Base-by-base conservation (phyloP, 2,113 vertebrate species). In the Sapajus apella region DNA sequence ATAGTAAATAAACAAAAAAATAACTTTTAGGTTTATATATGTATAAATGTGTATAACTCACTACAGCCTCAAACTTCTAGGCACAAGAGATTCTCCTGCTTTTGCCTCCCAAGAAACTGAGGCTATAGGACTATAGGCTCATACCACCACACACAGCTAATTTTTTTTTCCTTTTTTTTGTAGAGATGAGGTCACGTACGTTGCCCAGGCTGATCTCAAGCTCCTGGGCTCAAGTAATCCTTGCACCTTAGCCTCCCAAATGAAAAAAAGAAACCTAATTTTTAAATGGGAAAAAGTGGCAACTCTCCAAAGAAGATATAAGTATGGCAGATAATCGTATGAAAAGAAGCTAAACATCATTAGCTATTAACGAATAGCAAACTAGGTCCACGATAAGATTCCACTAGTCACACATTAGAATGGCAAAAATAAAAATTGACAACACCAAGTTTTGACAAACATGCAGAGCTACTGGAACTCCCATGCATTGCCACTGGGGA, bases 231-330 rank as follows among this genome's bases (percentile, higher is more conserved):
- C 61, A 64, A 64, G 61, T 30, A 64, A 64, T 64, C 61, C 12
- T 64, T 30, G 12, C 27, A 64, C 61, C 27, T 64, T 30, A 27
- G 61, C 12, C 2, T 64, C 27, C 61, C 27, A 64, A 64, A 64
- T 30, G 30, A 64, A 30, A 14, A 64, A 30, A 64, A 30, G 35
- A 43, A 32, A 43, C 43, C 43, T 43, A 6, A 66, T 90, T 95
- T 94, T 45, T n/a, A 91, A 96, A 88, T 66, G n/a, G 27, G 52
- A 30, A 61, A 94, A 94, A 87, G 2, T 92, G 18, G 35, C 3
- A 66, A 50, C 3, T 94, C 58, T 73, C n/a, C 25, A 77, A 82
- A 89, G 21, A 70, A 64, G 23, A 83, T 58, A 79, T 17, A 96
- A 92, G 68, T 81, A 79, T 79, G 61, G 20, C 68, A 90, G 84